A percentile compares a stretch with the other conserved stretches of the same genome.
These are phyloP conservation scores for Lepus townsendii DNA, from an alignment of 2,797 vertebrate genomes.

Conservation along the genomic window DNA sequence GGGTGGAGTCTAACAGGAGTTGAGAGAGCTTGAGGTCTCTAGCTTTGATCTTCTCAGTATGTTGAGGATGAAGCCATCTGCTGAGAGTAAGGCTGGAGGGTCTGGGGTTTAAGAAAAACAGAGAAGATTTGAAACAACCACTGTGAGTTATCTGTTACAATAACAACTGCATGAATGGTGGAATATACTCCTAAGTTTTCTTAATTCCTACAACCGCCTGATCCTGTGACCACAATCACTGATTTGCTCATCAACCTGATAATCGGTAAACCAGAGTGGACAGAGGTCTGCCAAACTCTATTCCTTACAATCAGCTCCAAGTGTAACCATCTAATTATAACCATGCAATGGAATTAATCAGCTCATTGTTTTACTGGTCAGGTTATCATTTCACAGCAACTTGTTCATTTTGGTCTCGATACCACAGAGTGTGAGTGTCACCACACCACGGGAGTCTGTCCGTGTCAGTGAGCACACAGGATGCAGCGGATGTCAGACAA, in stretches of 20 bases:
- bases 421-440: not conserved
- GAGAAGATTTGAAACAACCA: constrained; percentile 10
- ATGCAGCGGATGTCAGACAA: not conserved
- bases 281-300: not conserved
- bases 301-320: not conserved
- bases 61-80: not conserved
- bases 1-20: not conserved
- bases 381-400: not conserved
- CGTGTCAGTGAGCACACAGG: not conserved
- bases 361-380: not conserved
- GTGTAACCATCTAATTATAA: not conserved
- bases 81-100: not conserved
- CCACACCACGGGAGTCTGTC: not conserved
- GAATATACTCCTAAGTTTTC: not conserved
- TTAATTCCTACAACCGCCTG: not conserved
- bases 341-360: not conserved
- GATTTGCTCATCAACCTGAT: not conserved
- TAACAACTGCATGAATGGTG: not conserved
- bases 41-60: constrained; percentile 42
- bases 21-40: not conserved
- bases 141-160: not conserved
- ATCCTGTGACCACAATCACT: not conserved
- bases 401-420: not conserved
- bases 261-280: not conserved
- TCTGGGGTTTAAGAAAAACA: constrained; percentile 39